Percentiles rank a stretch among this genome's conserved stretches.
phyloP scores from a whole-genome alignment of 2,797 vertebrate species.

The Euthynnus affinis region DNA sequence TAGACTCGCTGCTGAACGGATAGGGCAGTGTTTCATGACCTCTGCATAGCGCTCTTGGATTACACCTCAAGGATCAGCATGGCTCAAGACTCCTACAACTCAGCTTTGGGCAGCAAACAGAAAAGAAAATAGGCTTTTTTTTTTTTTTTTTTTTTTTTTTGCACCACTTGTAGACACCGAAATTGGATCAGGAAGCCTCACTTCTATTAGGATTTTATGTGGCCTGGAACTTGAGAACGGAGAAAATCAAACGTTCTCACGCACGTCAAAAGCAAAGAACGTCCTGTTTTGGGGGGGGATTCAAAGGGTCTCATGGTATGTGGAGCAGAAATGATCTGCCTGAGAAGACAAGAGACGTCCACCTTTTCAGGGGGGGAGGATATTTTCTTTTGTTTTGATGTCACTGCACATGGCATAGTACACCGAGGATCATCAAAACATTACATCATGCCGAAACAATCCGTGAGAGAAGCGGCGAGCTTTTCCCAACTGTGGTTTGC shows the following conservation, averaged over 20 bases:
- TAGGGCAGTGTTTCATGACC: slow-evolving; percentile 70
- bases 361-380: slow-evolving; percentile 54
- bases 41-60: slow-evolving; percentile 63
- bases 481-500: slow-evolving; percentile 66
- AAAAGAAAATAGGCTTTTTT: not conserved
- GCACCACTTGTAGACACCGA: slow-evolving; percentile 10
- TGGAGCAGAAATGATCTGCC: slow-evolving; percentile 65
- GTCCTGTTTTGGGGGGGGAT: slow-evolving; percentile 49
- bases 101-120: slow-evolving; percentile 13
- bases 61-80: slow-evolving; percentile 49
- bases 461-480: slow-evolving; percentile 51
- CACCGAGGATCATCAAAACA: slow-evolving; percentile 63
- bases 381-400: slow-evolving; percentile 66
- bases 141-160: slow-evolving; percentile 24
- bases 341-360: slow-evolving; percentile 46
- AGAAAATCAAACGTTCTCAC: slow-evolving; percentile 64
- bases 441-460: slow-evolving; percentile 78
- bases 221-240: slow-evolving; percentile 67
- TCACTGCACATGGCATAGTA: slow-evolving; percentile 46
- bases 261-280: slow-evolving; percentile 52
- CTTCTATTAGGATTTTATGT: slow-evolving; percentile 33
- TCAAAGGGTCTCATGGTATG: slow-evolving; percentile 56
- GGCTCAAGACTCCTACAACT: slow-evolving; percentile 28
- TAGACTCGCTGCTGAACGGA: slow-evolving; percentile 77
- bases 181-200: slow-evolving; percentile 37